phyloP scores from a whole-genome alignment of 2,797 vertebrate species.

The Gephyroberyx darwinii region DNA sequence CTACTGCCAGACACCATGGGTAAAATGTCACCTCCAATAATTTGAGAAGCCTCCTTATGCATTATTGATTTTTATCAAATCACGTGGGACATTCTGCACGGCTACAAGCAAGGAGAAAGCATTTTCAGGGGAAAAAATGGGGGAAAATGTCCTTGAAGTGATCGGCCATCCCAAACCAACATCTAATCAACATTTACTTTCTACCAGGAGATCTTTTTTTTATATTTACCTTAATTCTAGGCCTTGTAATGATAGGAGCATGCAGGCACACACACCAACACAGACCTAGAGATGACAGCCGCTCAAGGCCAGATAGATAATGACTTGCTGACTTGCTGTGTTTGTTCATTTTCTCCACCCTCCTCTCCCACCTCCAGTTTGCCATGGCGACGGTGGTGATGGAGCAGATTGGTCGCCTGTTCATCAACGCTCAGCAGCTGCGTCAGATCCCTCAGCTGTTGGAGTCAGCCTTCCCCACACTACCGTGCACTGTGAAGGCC shows the following conservation, averaged over 20 bases:
- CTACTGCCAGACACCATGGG: too few relatives aligned
- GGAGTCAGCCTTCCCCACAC: constrained; percentile 80
- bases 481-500: constrained; percentile 88
- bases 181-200: too few relatives aligned
- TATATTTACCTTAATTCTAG: too few relatives aligned
- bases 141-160: too few relatives aligned
- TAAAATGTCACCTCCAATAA: too few relatives aligned
- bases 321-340: constrained; percentile 31
- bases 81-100: too few relatives aligned
- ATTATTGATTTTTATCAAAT: too few relatives aligned
- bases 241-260: background rate
- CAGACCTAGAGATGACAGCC: constrained; percentile 1
- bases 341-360: constrained; percentile 26
- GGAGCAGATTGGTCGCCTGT: constrained; percentile 90
- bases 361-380: constrained; percentile 52
- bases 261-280: background rate
- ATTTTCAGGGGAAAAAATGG: too few relatives aligned
- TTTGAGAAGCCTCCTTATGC: too few relatives aligned
- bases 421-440: constrained; percentile 84
- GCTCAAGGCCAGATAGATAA: constrained; percentile 11
- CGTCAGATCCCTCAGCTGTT: constrained; percentile 85
- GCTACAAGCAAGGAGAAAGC: too few relatives aligned
- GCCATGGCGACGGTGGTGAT: constrained; percentile 89
- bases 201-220: too few relatives aligned
- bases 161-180: too few relatives aligned